Percentiles rank a stretch among this genome's conserved stretches.
These are phyloP conservation scores for Elmis aenea DNA, from an alignment of 2,888 invertebrate species.

Conservation along the genomic window DNA sequence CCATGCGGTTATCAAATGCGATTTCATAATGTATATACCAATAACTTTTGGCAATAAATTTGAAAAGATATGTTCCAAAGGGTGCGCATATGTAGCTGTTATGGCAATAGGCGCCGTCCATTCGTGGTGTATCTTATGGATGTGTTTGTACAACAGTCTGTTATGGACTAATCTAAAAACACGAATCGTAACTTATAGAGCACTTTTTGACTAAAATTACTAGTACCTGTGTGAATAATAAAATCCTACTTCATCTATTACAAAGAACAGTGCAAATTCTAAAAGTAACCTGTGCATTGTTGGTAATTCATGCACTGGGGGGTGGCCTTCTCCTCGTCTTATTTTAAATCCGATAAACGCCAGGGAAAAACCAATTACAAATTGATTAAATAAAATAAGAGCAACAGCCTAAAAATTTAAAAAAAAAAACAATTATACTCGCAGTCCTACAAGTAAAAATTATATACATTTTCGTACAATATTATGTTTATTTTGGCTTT, in stretches of 20 bases:
- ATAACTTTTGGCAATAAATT: slow-evolving; percentile 73
- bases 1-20: slow-evolving; percentile 73
- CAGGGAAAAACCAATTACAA: slow-evolving; percentile 63
- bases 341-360: slow-evolving; percentile 56
- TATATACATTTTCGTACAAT: no score
- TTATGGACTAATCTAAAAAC: slow-evolving; percentile 64
- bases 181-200: slow-evolving; percentile 6
- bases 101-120: slow-evolving; percentile 84
- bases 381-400: slow-evolving; percentile 69
- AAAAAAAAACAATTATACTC: no score
- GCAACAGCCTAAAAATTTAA: slow-evolving; percentile 57
- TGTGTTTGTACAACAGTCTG: slow-evolving; percentile 68
- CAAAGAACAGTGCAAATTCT: slow-evolving; percentile 67
- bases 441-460: no score
- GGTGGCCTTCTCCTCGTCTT: slow-evolving; percentile 64
- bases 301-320: slow-evolving; percentile 63
- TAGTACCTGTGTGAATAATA: slow-evolving; percentile 80
- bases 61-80: slow-evolving; percentile 70
- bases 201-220: slow-evolving; percentile 15
- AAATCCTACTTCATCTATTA: slow-evolving; percentile 77
- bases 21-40: slow-evolving; percentile 71
- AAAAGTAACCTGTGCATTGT: slow-evolving; percentile 73
- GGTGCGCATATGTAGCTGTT: slow-evolving; percentile 76
- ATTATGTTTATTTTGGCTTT: no score
- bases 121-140: slow-evolving; percentile 84